Conservation (phyloP, 2,888 invertebrate genomes). For the Melieria picta region DNA sequence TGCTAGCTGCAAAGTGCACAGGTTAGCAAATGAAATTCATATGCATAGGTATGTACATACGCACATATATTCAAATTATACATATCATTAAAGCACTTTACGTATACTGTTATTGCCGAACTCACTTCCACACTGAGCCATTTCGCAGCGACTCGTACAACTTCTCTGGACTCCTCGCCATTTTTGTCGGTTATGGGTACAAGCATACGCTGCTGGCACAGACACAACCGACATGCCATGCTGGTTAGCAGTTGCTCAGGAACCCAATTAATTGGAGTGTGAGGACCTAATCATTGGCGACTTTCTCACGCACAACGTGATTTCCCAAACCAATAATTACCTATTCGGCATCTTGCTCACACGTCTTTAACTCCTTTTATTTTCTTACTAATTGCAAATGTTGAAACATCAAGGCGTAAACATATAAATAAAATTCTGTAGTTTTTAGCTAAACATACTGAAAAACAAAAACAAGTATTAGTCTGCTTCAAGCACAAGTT, state of each 20-base stretch:
- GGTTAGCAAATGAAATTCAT: not conserved
- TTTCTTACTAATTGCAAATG: too few relatives aligned
- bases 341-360: too few relatives aligned
- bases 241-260: not conserved
- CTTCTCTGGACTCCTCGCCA: constrained; percentile 15
- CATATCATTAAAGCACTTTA: too few relatives aligned
- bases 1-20: not conserved
- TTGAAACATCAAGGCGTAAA: too few relatives aligned
- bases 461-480: too few relatives aligned
- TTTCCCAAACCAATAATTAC: too few relatives aligned
- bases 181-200: constrained; percentile 30
- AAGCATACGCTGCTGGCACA: constrained; percentile 20
- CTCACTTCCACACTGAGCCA: constrained; percentile 21
- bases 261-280: not conserved
- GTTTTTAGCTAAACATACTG: too few relatives aligned
- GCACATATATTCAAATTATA: not conserved
- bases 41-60: not conserved
- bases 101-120: not conserved
- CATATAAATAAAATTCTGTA: too few relatives aligned
- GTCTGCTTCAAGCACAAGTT: too few relatives aligned
- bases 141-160: constrained; percentile 17
- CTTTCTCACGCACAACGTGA: not conserved
- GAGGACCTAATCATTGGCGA: not conserved
- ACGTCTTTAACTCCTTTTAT: too few relatives aligned
- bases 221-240: constrained; percentile 30